These are phyloP conservation scores for Apomyelois bistriatella DNA, from an alignment of 2,888 invertebrate species.

Conservation along the genomic window DNA sequence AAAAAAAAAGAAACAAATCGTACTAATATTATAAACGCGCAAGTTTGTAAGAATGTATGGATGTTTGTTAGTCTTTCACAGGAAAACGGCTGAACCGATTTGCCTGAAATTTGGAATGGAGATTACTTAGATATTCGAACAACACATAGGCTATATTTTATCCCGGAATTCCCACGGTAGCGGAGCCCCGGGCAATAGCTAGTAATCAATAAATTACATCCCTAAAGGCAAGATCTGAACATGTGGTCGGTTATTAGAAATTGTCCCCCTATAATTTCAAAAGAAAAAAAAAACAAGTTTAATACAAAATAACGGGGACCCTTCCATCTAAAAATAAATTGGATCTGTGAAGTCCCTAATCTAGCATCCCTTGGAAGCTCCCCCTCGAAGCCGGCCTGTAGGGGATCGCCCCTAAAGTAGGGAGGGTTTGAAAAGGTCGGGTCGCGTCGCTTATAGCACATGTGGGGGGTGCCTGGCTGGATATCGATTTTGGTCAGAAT, in stretches of 20 bases:
- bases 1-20: no score
- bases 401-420: slow-evolving; percentile 19
- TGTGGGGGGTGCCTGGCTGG: slow-evolving; percentile 1
- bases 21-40: no score
- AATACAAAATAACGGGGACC: slow-evolving; percentile 5
- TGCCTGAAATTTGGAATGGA: no score
- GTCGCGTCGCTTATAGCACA: slow-evolving; percentile 3
- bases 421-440: slow-evolving; percentile 22
- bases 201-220: no score
- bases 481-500: slow-evolving; percentile 11
- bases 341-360: slow-evolving; percentile 22
- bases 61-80: no score
- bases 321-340: slow-evolving; percentile 23
- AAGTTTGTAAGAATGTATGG: no score
- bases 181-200: no score
- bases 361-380: slow-evolving; percentile 20
- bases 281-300: background rate
- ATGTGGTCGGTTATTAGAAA: background rate
- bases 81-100: no score
- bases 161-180: no score
- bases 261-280: background rate
- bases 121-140: no score
- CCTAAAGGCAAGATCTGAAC: background rate
- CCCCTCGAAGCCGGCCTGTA: slow-evolving; percentile 15
- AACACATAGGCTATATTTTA: no score